Percentiles rank a stretch among this genome's conserved stretches.
These are phyloP conservation scores for Zaprionus tsacasi DNA, from an alignment of 1,140 invertebrate species.

Conservation along the genomic window DNA sequence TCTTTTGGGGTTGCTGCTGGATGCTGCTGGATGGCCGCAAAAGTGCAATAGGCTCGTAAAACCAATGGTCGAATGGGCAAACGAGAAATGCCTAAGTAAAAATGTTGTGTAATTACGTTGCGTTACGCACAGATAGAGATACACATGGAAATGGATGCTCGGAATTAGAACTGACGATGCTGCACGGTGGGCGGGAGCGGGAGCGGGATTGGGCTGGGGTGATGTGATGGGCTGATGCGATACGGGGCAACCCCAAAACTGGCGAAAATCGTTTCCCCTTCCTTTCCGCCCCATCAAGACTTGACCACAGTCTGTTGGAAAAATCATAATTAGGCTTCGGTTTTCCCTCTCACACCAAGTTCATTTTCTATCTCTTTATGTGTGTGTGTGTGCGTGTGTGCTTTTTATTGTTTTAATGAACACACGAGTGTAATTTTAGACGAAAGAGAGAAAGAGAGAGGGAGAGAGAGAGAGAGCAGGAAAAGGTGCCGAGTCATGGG, in stretches of 20 bases:
- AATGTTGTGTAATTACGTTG: conserved; percentile 81
- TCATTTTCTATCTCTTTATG: background rate
- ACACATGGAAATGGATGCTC: conserved; percentile 25
- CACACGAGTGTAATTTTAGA: conserved; percentile 67
- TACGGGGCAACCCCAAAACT: conserved; percentile 8
- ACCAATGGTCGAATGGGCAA: conserved; percentile 75
- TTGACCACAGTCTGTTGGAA: conserved; percentile 71
- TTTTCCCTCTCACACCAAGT: conserved; percentile 1
- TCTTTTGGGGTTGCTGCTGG: conserved; percentile 60
- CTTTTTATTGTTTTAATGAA: conserved; percentile 82
- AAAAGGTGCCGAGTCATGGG: background rate
- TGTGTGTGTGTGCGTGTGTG: conserved; percentile 46
- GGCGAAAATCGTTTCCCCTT: conserved; percentile 10
- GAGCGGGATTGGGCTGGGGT: background rate
- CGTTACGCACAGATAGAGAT: conserved; percentile 80
- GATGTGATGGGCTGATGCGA: background rate
- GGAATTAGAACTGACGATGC: conserved; percentile 8
- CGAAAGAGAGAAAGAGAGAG: background rate
- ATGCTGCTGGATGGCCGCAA: conserved; percentile 59
- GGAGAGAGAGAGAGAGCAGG: background rate
- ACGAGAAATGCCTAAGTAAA: conserved; percentile 70
- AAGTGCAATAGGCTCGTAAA: conserved; percentile 78
- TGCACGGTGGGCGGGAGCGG: background rate
- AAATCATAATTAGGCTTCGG: conserved; percentile 80
- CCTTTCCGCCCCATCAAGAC: conserved; percentile 7